A percentile compares a stretch with the other conserved stretches of the same genome.
Evolutionary conservation across 2,888 invertebrate species (phyloP).

Genomic region (Noctuana brunneofusca): DNA sequence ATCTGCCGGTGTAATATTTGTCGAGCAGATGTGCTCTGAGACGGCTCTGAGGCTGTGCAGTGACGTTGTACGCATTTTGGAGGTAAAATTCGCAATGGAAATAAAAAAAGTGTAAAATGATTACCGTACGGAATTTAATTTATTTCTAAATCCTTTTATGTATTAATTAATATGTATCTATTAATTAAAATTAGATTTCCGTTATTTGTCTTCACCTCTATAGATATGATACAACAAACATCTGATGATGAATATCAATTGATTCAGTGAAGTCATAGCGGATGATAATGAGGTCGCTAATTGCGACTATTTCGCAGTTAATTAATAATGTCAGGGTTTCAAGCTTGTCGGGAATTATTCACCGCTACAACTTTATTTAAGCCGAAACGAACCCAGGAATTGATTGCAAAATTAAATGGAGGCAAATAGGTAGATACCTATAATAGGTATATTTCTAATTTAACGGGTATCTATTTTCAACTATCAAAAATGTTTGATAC

Average conservation of each 20-base stretch:
- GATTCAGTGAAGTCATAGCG: constrained; percentile 37
- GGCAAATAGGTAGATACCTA: neutral
- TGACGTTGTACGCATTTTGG: too few species aligned
- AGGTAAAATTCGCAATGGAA: too few species aligned
- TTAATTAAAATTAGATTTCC: too few species aligned
- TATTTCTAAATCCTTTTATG: too few species aligned
- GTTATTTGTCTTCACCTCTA: too few species aligned
- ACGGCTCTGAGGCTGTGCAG: too few species aligned
- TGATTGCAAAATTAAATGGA: constrained; percentile 3
- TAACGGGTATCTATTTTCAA: neutral
- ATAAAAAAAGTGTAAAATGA: too few species aligned
- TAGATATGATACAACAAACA: too few species aligned
- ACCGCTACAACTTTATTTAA: constrained; percentile 10
- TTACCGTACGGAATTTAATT: too few species aligned
- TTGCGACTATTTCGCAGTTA: constrained; percentile 26
- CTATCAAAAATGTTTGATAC: neutral
- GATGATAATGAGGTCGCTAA: constrained; percentile 40
- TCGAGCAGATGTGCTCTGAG: too few species aligned
- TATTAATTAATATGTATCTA: too few species aligned
- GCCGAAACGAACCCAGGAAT: constrained; percentile 1
- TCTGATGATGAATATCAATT: constrained; percentile 12
- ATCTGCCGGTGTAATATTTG: too few species aligned
- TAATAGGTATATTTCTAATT: neutral
- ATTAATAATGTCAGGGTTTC: constrained; percentile 31
- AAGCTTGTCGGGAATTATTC: constrained; percentile 14